Conservation (phyloP, 2,113 vertebrate species). For the Notothenia rossii region DNA sequence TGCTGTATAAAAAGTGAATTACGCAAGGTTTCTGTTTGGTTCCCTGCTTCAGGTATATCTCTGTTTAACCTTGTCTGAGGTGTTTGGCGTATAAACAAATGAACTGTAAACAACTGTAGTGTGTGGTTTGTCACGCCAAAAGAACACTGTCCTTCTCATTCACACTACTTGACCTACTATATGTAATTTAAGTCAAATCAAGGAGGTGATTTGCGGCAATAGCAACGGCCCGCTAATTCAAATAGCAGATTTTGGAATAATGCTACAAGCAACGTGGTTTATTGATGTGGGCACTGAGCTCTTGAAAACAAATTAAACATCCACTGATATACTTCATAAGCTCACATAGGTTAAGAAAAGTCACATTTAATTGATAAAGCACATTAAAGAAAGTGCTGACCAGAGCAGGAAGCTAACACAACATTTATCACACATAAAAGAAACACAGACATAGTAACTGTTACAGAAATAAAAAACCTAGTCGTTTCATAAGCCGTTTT, state of each 20-base stretch:
- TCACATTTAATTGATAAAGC: too few species aligned
- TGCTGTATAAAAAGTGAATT: neutral
- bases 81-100: slow-evolving; percentile 6
- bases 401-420: too few species aligned
- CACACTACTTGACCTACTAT: neutral
- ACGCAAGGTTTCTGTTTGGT: neutral
- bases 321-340: too few species aligned
- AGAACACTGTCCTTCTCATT: neutral
- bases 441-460: neutral
- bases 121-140: neutral
- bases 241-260: neutral
- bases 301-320: neutral
- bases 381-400: too few species aligned
- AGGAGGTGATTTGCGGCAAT: neutral
- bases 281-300: neutral
- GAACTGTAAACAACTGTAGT: slow-evolving; percentile 3
- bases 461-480: neutral
- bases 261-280: neutral
- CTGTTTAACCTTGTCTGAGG: neutral
- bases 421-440: too few species aligned
- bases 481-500: neutral
- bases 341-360: neutral
- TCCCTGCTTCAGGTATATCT: neutral
- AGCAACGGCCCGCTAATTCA: neutral
- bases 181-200: neutral